phyloP scores from a whole-genome alignment of 2,797 vertebrate species.

The Anabacerthia variegaticeps region DNA sequence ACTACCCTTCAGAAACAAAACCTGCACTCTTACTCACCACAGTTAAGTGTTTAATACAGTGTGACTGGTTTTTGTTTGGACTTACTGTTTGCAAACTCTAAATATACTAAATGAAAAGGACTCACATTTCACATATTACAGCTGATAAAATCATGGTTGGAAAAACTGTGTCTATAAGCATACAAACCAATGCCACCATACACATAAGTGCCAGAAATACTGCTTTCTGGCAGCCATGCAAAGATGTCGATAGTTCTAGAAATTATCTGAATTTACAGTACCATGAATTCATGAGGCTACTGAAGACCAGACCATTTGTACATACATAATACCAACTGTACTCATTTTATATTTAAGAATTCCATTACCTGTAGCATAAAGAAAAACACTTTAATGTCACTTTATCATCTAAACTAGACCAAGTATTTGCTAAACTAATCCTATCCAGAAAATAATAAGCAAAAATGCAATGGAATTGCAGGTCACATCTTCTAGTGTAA shows the following conservation, averaged over 20 bases:
- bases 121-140: not conserved
- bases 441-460: not conserved
- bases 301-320: not conserved
- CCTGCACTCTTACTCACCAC: not conserved
- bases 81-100: not conserved
- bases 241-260: not conserved
- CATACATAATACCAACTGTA: not conserved
- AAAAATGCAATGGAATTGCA: not conserved
- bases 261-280: not conserved
- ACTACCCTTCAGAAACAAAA: conserved; percentile 12
- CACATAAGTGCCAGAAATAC: not conserved
- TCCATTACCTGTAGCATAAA: not conserved
- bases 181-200: not conserved
- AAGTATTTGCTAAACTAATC: not conserved
- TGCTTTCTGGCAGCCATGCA: not conserved
- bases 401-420: not conserved
- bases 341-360: not conserved
- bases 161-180: not conserved
- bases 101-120: not conserved
- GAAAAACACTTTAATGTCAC: too few species aligned
- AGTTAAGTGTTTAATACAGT: not conserved
- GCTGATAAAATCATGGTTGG: not conserved
- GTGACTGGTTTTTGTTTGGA: not conserved
- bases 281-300: not conserved
- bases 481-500: not conserved